A percentile compares a stretch with the other conserved stretches of the same genome.
Conservation (phyloP, 2,797 vertebrate species). For the Pangasius mekongensis region DNA sequence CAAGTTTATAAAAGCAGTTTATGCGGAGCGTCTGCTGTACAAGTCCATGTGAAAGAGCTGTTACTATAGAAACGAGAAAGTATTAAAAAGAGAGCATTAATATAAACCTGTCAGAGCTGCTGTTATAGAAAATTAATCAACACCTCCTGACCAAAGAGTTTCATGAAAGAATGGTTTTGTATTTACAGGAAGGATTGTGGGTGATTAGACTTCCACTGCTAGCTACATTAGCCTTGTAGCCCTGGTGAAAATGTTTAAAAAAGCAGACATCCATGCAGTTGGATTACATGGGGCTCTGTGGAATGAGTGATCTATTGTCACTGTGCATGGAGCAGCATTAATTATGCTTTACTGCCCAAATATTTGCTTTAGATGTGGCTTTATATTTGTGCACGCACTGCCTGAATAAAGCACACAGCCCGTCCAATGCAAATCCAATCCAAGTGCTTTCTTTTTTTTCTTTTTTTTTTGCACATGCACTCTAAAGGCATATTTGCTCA, state of each 20-base stretch:
- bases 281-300: background rate
- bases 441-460: too few relatives aligned
- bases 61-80: background rate
- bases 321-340: background rate
- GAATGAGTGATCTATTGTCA: background rate
- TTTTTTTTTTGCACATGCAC: background rate
- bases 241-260: background rate
- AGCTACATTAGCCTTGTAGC: background rate
- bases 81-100: background rate
- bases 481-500: background rate
- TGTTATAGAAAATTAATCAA: too few relatives aligned
- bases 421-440: background rate
- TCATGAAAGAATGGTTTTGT: background rate
- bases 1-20: too few relatives aligned
- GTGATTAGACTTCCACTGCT: background rate
- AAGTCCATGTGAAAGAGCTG: background rate
- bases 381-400: background rate
- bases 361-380: constrained; percentile 14
- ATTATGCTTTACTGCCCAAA: background rate
- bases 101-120: background rate
- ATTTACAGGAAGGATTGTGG: background rate
- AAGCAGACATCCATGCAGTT: background rate
- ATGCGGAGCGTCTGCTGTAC: too few relatives aligned
- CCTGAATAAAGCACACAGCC: background rate
- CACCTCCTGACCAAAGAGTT: background rate